Evolutionary conservation across 2,113 vertebrate species (phyloP), one percentile per base, ranked within the genome.

Genomic region (Caracal caracal): DNA sequence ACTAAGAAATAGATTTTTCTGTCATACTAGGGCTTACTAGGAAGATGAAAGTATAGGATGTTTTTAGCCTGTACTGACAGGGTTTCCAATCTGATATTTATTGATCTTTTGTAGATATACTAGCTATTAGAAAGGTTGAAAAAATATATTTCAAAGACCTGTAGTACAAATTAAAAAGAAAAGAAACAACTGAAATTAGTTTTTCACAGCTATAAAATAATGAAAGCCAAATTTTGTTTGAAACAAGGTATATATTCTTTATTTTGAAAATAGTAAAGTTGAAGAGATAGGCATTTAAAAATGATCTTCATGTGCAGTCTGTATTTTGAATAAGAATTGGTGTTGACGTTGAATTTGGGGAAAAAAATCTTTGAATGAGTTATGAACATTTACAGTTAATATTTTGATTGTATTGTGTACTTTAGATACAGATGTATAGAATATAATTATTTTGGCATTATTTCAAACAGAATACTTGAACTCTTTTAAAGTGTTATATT

Each of bases 1-100:
- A 96, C 17, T 76, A 81, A 83, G 37, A 97, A 96, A 96, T 33
- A 81, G 7, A 88, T 97, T 96, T 97, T 98, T 81, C 96, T 10
- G 1, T 92, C 80, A 93, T 94, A 37, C 92, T 86, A 93, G 1
- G 0, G 6, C 10, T 82, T 95, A 65, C 43, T 63, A 82, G n/a
- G 35, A 96, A 8, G 75, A 95, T 24, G 47, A 96, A 96, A 75
- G 68, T 59, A 92, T 59, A 93, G 20, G 90, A 94, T 90, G 13
- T 65, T 97, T 94, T 97, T 33, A 93, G 35, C 5, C 8, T 91
- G 2, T 93, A 94, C 92, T 88, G 71, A 24, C 65, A 96, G 94
- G 78, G 47, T 95, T 97, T 33, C 76, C 59, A 93, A 75, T n/a
- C 2, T 61, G 20, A 24, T 90, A 79, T 95, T 65, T 93, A 70